These are phyloP conservation scores for Leptinotarsa tumamoca DNA, from an alignment of 2,888 invertebrate genomes.

Conservation along the genomic window DNA sequence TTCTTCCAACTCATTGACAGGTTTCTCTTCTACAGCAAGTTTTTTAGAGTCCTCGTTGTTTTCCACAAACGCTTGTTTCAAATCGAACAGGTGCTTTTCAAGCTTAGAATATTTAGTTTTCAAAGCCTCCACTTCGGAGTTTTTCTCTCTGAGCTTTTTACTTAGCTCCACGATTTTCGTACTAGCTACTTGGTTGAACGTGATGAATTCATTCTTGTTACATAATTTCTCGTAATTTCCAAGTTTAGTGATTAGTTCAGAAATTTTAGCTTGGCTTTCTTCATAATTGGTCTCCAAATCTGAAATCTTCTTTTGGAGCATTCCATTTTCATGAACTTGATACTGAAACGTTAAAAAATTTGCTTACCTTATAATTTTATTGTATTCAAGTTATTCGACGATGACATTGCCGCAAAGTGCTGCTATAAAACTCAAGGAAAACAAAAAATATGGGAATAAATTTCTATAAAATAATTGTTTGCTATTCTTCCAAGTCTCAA, in stretches of 20 bases:
- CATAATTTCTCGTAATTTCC: constrained; percentile 67
- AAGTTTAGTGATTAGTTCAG: constrained; percentile 63
- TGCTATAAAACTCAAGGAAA: too few relatives aligned
- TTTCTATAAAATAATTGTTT: too few relatives aligned
- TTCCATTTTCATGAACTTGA: constrained; percentile 71
- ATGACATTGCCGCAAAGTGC: too few relatives aligned
- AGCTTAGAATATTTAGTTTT: constrained; percentile 72
- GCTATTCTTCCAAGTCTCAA: too few relatives aligned
- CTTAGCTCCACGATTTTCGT: constrained; percentile 77
- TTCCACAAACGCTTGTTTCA: constrained; percentile 49
- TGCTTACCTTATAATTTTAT: too few relatives aligned
- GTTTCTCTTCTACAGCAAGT: constrained; percentile 34
- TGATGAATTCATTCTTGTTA: constrained; percentile 66
- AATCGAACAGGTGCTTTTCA: constrained; percentile 68
- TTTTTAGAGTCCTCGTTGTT: constrained; percentile 1
- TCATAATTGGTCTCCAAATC: constrained; percentile 57
- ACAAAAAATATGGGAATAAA: too few relatives aligned
- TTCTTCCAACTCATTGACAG: constrained; percentile 66
- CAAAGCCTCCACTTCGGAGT: constrained; percentile 72
- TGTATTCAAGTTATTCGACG: too few relatives aligned
- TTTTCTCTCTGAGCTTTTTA: constrained; percentile 75
- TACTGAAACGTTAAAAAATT: constrained; percentile 61
- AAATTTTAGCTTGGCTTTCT: constrained; percentile 39
- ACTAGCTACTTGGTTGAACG: constrained; percentile 71
- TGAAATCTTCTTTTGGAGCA: constrained; percentile 68